A percentile compares a stretch with the other conserved stretches of the same genome.
These are phyloP conservation scores for Gymnosoma rotundatum DNA, from an alignment of 2,888 invertebrate species.

Conservation along the genomic window DNA sequence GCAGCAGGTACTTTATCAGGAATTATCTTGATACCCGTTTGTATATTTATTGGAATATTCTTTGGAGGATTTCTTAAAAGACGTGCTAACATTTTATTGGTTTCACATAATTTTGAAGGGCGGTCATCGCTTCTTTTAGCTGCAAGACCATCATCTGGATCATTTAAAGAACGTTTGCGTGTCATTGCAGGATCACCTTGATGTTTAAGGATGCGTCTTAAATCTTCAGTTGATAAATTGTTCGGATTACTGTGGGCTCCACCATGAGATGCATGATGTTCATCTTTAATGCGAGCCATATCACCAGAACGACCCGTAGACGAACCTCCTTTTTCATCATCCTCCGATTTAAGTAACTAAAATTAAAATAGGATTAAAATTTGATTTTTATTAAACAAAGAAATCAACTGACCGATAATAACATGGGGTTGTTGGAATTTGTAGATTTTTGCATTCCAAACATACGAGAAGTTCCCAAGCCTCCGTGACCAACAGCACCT, in stretches of 20 bases:
- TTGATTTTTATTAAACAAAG: background rate
- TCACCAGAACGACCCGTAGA: constrained; percentile 82
- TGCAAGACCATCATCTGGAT: constrained; percentile 83
- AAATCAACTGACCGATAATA: constrained; percentile 85
- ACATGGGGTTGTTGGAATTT: constrained; percentile 85
- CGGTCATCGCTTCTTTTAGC: constrained; percentile 81
- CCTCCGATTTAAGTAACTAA: constrained; percentile 91
- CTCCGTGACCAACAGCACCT: constrained; percentile 67
- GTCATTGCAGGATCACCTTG: constrained; percentile 81
- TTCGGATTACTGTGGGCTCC: constrained; percentile 76
- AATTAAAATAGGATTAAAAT: constrained; percentile 62
- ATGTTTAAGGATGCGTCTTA: constrained; percentile 81
- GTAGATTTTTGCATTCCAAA: constrained; percentile 76
- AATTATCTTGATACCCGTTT: constrained; percentile 80
- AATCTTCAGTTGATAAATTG: constrained; percentile 81
- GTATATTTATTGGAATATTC: constrained; percentile 83
- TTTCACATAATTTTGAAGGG: constrained; percentile 89
- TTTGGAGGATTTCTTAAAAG: constrained; percentile 90
- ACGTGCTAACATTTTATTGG: constrained; percentile 92
- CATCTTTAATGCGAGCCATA: constrained; percentile 83
- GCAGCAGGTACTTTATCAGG: constrained; percentile 81
- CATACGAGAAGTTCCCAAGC: constrained; percentile 70
- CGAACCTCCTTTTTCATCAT: constrained; percentile 85
- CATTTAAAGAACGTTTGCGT: constrained; percentile 86
- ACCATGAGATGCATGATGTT: constrained; percentile 79